These are phyloP conservation scores for Grammomys dolichurus DNA, from an alignment of 2,113 vertebrate genomes.

Conservation along the genomic window DNA sequence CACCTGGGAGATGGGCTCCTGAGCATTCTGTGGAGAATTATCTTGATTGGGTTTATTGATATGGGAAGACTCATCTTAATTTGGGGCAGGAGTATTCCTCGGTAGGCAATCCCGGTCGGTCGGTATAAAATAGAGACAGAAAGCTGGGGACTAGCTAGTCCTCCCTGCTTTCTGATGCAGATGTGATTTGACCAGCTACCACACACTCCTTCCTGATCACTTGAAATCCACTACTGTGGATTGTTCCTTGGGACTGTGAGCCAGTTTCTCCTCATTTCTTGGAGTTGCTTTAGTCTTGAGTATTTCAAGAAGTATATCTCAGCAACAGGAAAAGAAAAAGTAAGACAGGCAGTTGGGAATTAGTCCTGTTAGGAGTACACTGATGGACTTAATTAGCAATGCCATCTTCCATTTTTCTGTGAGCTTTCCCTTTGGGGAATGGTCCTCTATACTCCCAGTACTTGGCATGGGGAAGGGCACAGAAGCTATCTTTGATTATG, in stretches of 20 bases:
- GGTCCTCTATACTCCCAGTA: background rate
- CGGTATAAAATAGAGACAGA: background rate
- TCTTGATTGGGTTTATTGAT: background rate
- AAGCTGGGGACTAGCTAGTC: background rate
- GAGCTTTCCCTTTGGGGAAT: background rate
- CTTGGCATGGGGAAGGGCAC: background rate
- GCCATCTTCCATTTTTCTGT: background rate
- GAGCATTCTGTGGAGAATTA: background rate
- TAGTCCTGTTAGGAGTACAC: no score
- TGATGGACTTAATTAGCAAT: background rate
- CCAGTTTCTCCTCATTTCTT: background rate
- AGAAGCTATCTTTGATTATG: background rate
- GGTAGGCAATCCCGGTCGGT: no score
- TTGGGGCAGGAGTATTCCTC: background rate
- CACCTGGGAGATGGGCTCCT: background rate
- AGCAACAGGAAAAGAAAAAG: background rate
- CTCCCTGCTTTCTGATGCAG: no score
- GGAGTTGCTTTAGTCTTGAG: background rate
- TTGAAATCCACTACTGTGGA: background rate
- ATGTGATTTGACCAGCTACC: background rate
- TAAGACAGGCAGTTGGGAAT: background rate
- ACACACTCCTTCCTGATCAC: no score
- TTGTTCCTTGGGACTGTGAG: background rate
- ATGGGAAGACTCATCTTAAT: background rate
- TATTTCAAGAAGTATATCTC: background rate